Conservation (phyloP, 2,113 vertebrate species). For the Aplodontia rufa region DNA sequence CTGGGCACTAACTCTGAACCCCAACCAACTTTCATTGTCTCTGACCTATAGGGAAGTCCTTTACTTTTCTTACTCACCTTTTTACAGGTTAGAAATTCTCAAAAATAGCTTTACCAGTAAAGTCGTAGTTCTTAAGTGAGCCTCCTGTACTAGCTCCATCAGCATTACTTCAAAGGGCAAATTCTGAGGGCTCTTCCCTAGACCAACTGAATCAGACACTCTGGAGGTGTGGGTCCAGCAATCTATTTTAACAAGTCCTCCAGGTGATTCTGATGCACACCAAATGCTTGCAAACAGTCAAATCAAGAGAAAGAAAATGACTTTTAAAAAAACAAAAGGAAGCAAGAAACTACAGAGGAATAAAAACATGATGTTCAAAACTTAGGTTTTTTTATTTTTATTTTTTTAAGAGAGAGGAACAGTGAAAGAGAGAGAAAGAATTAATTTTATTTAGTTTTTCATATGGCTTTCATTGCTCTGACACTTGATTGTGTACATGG, state of each 20-base stretch:
- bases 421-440: no score
- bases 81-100: neutral
- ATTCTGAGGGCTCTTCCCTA: neutral
- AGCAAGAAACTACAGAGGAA: neutral
- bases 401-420: no score
- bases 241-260: neutral
- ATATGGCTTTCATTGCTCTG: no score
- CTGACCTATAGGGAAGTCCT: neutral
- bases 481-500: no score
- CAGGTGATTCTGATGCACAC: no score
- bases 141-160: conserved; percentile 10
- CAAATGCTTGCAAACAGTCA: neutral
- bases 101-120: conserved; percentile 11
- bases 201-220: neutral
- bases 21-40: neutral
- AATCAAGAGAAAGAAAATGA: neutral
- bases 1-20: neutral
- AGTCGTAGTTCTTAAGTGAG: conserved; percentile 29
- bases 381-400: no score
- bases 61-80: neutral
- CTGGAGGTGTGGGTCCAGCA: neutral
- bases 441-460: no score
- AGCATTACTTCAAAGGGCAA: neutral
- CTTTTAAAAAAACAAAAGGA: neutral
- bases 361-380: neutral